Conservation (phyloP, 2,113 vertebrate genomes). For the Cebidichthys violaceus region DNA sequence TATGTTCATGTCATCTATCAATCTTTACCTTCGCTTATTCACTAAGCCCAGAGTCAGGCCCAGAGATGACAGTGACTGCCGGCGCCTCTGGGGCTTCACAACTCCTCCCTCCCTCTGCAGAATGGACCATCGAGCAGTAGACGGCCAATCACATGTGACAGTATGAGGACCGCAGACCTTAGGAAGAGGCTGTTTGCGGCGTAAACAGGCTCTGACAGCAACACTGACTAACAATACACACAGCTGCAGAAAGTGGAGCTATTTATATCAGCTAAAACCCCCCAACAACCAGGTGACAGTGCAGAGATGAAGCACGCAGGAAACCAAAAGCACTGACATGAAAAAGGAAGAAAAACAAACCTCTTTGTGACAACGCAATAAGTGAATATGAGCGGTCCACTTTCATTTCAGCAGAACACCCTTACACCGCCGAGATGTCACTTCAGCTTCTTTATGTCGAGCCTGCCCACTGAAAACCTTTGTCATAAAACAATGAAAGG, state of each 20-base stretch:
- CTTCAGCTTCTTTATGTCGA: slow-evolving; percentile 40
- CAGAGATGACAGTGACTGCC: slow-evolving; percentile 71
- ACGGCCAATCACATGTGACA: slow-evolving; percentile 81
- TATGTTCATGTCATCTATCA: slow-evolving; percentile 81
- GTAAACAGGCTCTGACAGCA: slow-evolving; percentile 81
- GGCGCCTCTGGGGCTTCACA: slow-evolving; percentile 53
- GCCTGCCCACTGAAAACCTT: slow-evolving; percentile 7
- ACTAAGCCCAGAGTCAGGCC: slow-evolving; percentile 66
- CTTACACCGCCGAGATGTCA: slow-evolving; percentile 44
- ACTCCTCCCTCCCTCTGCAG: slow-evolving; percentile 59
- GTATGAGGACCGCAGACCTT: slow-evolving; percentile 78
- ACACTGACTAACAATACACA: slow-evolving; percentile 77
- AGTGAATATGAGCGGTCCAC: slow-evolving; percentile 49
- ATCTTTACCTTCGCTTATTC: slow-evolving; percentile 76
- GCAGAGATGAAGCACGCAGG: slow-evolving; percentile 57
- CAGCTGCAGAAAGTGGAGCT: slow-evolving; percentile 73
- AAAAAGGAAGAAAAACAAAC: slow-evolving; percentile 65
- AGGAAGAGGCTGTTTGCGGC: slow-evolving; percentile 75
- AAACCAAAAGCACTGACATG: slow-evolving; percentile 63
- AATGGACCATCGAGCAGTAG: slow-evolving; percentile 71
- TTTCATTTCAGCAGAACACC: slow-evolving; percentile 48
- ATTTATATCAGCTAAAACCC: slow-evolving; percentile 74
- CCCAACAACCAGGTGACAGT: slow-evolving; percentile 72
- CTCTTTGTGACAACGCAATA: slow-evolving; percentile 60
- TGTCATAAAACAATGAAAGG: slow-evolving; percentile 69